Evolutionary conservation across 2,888 invertebrate genomes (phyloP), one percentile per base, ranked within the genome.

Genomic region (Xanthorhoe spadicearia): DNA sequence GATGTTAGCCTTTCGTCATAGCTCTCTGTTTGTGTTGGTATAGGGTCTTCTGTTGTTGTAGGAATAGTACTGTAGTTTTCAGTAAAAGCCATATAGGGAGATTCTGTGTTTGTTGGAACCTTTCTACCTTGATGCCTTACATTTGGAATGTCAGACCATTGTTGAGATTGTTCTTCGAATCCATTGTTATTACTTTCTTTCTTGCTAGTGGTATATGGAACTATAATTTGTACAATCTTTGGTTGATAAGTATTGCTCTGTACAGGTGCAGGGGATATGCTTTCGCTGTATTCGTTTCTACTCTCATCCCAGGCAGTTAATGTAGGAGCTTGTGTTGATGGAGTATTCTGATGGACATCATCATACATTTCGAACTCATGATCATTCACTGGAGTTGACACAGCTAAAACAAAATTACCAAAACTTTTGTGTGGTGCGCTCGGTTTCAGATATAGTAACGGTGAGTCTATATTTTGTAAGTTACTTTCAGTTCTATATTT

Each of bases 171-270:
- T 7, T 94, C 93, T 15, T 93, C 91, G 61, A 75, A 77, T 23
- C 81, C 75, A 61, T 74, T 72, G 59, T 71, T 75, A 52, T 76
- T 79, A 58, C 81, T 73, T 48, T 76, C 73, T 94, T 94, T 51
- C 52, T 86, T 80, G 18, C 76, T 80, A 48, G 95, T 95, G 1
- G 96, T 96, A 76, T 97, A 97, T 0, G 97, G 97, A 66, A 97
- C 96, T 61, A 97, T 96, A 61, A 97, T 96, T 88, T 97, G 97
- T 7, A 96, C 94, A 83, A 96, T 94, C 82, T 95, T 95, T 6
- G 94, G 93, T 76, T 93, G 93, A 76, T 94, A 94, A n/a, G 76
- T 74, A 71, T 85, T 82, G 66, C 75, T 77, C 68, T 81, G 79
- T 61, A 77, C 72, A 23, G 78, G 74, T 59, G 81, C 74, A 48